These are phyloP conservation scores for Aleiodes sp. DNA, from an alignment of 1,140 invertebrate genomes.

Conservation along the genomic window DNA sequence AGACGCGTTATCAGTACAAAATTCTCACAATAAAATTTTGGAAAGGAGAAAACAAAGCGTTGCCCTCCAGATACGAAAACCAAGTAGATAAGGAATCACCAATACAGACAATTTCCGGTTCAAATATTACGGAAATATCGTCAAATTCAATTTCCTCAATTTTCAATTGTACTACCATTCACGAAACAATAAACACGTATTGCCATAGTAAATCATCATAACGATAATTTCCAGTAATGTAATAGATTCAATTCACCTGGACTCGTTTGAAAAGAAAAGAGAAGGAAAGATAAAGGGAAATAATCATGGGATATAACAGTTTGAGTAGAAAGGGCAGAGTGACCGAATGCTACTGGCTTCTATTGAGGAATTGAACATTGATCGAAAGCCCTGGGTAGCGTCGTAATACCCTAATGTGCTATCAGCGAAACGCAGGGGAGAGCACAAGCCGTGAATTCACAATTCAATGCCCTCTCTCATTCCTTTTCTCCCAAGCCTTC, in stretches of 20 bases:
- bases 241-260: background rate
- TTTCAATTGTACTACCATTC: background rate
- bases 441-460: constrained; percentile 13
- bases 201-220: background rate
- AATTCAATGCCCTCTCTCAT: constrained; percentile 12
- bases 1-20: background rate
- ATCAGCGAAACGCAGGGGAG: constrained; percentile 12
- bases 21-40: background rate
- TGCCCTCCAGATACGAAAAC: background rate
- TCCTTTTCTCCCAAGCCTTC: background rate
- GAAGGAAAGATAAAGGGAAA: constrained; percentile 2
- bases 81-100: background rate
- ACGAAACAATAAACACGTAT: background rate
- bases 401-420: constrained; percentile 12
- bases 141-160: background rate
- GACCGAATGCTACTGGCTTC: background rate
- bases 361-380: background rate
- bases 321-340: background rate
- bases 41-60: no score
- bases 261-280: background rate
- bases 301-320: no score
- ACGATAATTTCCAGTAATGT: background rate
- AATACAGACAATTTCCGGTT: background rate
- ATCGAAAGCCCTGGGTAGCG: background rate
- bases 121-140: background rate